A percentile compares a stretch with the other conserved stretches of the same genome.
Evolutionary conservation across 1,140 invertebrate species (phyloP).

Genomic region (Lordiphosa collinella): DNA sequence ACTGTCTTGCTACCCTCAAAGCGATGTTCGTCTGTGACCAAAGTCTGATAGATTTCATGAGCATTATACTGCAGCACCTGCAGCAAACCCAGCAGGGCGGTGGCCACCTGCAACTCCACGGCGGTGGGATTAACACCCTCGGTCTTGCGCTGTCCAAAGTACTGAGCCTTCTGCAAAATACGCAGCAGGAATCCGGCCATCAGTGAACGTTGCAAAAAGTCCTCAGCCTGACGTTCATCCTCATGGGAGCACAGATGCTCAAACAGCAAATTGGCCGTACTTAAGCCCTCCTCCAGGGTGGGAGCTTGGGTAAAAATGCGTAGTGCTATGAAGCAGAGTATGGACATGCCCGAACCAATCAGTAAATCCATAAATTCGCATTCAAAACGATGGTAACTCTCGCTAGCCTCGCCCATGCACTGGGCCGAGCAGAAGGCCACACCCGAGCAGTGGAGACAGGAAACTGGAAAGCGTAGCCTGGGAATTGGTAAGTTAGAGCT

Average conservation of each 20-base stretch:
- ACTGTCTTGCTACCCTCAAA: conserved; percentile 82
- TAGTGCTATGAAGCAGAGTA: conserved; percentile 87
- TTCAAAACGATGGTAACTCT: conserved; percentile 89
- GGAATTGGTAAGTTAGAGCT: no score
- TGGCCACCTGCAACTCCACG: conserved; percentile 82
- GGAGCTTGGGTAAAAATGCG: conserved; percentile 85
- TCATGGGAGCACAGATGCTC: conserved; percentile 85
- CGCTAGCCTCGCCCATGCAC: conserved; percentile 85
- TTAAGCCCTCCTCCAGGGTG: conserved; percentile 70
- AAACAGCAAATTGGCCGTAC: conserved; percentile 79
- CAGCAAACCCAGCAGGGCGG: conserved; percentile 86
- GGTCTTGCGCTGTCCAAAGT: conserved; percentile 81
- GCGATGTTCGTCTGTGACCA: conserved; percentile 80
- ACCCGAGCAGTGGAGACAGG: conserved; percentile 87
- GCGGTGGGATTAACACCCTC: conserved; percentile 79
- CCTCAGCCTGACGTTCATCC: conserved; percentile 83
- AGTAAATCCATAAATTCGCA: conserved; percentile 88
- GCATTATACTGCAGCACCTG: conserved; percentile 94
- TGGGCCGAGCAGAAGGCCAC: conserved; percentile 87
- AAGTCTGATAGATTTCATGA: conserved; percentile 91
- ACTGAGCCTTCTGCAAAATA: conserved; percentile 84
- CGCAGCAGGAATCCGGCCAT: conserved; percentile 89
- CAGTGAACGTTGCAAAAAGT: conserved; percentile 88
- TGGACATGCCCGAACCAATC: conserved; percentile 90
- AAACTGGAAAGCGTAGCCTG: conserved; percentile 84